phyloP scores from a whole-genome alignment of 2,888 invertebrate genomes.

The Lysandra coridon region DNA sequence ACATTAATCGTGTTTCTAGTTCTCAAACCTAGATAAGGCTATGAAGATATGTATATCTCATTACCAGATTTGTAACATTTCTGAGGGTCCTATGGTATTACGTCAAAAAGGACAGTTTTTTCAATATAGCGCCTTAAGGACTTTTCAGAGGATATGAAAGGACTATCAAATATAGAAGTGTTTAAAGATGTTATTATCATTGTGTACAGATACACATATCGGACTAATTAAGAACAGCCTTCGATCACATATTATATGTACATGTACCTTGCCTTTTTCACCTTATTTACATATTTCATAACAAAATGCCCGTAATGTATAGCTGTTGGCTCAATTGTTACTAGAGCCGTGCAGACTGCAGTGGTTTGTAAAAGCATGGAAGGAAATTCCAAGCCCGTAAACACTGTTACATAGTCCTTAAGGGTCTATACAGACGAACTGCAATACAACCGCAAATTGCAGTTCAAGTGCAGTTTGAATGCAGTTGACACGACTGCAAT shows the following conservation, averaged over 20 bases:
- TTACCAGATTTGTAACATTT: no score
- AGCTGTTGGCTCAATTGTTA: background rate
- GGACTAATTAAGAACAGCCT: slow-evolving; percentile 21
- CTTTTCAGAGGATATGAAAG: background rate
- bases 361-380: background rate
- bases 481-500: no score
- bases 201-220: slow-evolving; percentile 2
- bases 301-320: background rate
- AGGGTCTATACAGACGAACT: no score
- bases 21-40: no score
- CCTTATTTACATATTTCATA: slow-evolving; percentile 3
- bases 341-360: background rate
- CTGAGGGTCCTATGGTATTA: no score
- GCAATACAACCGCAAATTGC: no score
- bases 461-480: no score
- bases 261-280: background rate
- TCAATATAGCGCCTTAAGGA: background rate
- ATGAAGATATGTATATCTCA: no score
- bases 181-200: slow-evolving; percentile 9
- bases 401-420: background rate
- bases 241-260: slow-evolving; percentile 21
- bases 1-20: no score
- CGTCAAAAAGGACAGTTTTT: no score
- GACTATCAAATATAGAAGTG: background rate
- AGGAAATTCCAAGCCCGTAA: background rate